Conservation (phyloP, 2,113 vertebrate genomes). For the Emydura subglobosa region DNA sequence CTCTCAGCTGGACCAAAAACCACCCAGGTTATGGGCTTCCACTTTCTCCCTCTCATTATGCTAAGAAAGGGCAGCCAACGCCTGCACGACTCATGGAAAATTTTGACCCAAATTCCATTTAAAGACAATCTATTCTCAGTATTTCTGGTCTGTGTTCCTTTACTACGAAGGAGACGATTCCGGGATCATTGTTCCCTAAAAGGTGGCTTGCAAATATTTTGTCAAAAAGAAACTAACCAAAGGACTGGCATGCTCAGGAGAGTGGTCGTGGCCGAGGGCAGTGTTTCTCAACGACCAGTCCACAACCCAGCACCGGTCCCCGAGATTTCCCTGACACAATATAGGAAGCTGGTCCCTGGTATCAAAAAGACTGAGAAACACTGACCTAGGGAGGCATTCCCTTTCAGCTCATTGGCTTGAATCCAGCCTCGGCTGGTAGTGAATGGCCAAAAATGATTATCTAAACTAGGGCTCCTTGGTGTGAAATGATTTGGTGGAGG, state of each 20-base stretch:
- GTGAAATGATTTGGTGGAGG: accelerated
- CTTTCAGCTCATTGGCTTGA: neutral
- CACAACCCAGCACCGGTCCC: too few species aligned
- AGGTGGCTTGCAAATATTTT: neutral
- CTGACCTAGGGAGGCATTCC: neutral
- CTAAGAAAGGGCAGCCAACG: neutral
- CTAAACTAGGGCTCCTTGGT: accelerated
- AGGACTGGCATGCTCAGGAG: neutral
- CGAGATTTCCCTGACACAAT: too few species aligned
- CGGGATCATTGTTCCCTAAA: neutral
- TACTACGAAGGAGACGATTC: neutral
- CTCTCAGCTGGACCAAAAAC: slow-evolving; percentile 2
- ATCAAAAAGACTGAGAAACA: too few species aligned
- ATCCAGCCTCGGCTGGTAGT: neutral
- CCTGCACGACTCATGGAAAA: neutral
- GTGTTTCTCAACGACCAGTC: too few species aligned
- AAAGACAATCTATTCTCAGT: neutral
- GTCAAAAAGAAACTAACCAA: neutral
- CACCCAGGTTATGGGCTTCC: neutral
- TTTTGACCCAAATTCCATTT: neutral
- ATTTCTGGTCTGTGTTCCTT: neutral
- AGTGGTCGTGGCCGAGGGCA: neutral
- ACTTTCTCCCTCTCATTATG: accelerated
- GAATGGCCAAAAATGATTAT: neutral
- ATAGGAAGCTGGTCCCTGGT: too few species aligned